A percentile compares a stretch with the other conserved stretches of the same genome.
phyloP scores from a whole-genome alignment of 2,888 invertebrate genomes.

The Dyspetes luteomarginatus region DNA sequence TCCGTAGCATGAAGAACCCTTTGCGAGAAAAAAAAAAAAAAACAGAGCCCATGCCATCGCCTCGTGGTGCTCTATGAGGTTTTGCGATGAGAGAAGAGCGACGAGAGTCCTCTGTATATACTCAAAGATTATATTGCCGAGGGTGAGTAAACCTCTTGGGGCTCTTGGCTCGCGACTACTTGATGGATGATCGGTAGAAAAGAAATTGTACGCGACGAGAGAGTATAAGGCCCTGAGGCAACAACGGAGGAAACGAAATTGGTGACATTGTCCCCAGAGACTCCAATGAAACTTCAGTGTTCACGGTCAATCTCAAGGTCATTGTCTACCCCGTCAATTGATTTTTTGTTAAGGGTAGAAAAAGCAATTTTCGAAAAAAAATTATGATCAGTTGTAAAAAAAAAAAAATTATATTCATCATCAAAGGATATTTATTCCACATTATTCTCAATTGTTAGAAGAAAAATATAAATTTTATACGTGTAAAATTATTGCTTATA shows the following conservation, averaged over 20 bases:
- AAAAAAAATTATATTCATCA: too few relatives aligned
- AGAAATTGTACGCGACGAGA: neutral
- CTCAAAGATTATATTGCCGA: neutral
- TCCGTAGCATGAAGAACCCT: constrained; percentile 13
- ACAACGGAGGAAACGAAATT: constrained; percentile 3
- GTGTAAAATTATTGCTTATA: too few relatives aligned
- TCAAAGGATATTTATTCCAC: too few relatives aligned
- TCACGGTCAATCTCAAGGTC: neutral
- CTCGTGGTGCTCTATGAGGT: neutral
- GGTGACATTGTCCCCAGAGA: constrained; percentile 32
- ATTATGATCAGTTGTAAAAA: too few relatives aligned
- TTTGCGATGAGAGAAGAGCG: neutral
- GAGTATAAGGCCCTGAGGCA: neutral
- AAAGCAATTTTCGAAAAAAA: too few relatives aligned
- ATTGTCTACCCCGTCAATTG: neutral
- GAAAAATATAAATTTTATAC: too few relatives aligned
- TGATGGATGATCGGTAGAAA: constrained; percentile 22
- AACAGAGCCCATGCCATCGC: neutral
- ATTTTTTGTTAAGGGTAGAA: too few relatives aligned
- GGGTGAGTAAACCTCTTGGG: neutral
- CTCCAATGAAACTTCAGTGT: too few relatives aligned
- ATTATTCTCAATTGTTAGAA: too few relatives aligned
- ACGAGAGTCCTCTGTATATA: too few relatives aligned
- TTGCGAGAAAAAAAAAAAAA: constrained; percentile 5
- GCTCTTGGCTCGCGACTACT: neutral